A percentile compares a stretch with the other conserved stretches of the same genome.
These are phyloP conservation scores for Osmerus mordax DNA, from an alignment of 2,113 vertebrate genomes.

Conservation along the genomic window DNA sequence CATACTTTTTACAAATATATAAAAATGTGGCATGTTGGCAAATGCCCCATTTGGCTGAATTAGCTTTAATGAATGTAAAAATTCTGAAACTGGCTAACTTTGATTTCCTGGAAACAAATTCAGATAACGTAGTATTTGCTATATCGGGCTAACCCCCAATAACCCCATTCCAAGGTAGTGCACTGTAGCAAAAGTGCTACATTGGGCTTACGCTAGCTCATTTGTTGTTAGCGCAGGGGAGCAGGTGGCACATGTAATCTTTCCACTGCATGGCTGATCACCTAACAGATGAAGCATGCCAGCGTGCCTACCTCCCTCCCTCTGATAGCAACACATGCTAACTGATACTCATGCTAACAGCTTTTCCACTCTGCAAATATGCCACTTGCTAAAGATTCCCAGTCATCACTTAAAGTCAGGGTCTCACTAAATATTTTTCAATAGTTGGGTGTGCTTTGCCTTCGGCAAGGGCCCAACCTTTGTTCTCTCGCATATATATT, in stretches of 20 bases:
- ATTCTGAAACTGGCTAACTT: too few relatives aligned
- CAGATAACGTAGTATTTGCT: too few relatives aligned
- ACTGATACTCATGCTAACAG: neutral
- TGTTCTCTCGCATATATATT: too few relatives aligned
- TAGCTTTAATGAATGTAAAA: neutral
- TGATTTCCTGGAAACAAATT: too few relatives aligned
- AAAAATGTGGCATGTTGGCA: neutral
- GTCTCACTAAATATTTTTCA: too few relatives aligned
- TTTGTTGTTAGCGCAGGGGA: slow-evolving; percentile 11
- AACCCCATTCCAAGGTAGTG: slow-evolving; percentile 11
- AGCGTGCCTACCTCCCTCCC: slow-evolving; percentile 3
- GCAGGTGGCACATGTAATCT: slow-evolving; percentile 23
- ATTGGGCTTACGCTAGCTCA: neutral
- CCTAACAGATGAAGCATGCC: slow-evolving; percentile 23
- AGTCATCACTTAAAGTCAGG: too few relatives aligned
- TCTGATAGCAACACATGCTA: slow-evolving; percentile 7
- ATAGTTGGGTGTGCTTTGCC: too few relatives aligned
- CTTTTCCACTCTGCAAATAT: too few relatives aligned
- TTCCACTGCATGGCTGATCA: slow-evolving; percentile 22
- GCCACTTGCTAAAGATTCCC: too few relatives aligned
- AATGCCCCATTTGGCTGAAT: neutral
- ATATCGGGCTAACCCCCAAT: too few relatives aligned
- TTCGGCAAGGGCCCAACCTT: too few relatives aligned
- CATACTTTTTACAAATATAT: too few relatives aligned
- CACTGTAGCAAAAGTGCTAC: neutral